Evolutionary conservation across 2,888 invertebrate species (phyloP).

Genomic region (Uloborus plumipes): DNA sequence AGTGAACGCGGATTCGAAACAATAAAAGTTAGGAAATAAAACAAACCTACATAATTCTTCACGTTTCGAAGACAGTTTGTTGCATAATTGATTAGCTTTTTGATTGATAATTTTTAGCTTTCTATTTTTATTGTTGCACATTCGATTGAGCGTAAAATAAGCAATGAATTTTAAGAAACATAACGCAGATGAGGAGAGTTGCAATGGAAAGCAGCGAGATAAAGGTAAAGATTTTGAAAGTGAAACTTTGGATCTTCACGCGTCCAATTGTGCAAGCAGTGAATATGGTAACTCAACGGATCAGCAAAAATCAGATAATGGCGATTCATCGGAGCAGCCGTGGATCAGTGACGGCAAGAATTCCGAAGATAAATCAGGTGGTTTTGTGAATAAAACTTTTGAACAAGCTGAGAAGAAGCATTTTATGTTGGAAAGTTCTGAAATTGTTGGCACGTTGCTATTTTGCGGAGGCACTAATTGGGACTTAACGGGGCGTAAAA

Average conservation of each 20-base stretch:
- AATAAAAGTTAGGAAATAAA: too few relatives aligned
- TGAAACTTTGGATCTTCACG: constrained; percentile 44
- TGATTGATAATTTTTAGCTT: constrained; percentile 48
- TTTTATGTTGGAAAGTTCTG: too few relatives aligned
- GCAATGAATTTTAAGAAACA: constrained; percentile 54
- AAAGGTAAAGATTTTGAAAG: constrained; percentile 31
- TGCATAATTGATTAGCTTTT: constrained; percentile 61
- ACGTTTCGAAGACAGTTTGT: constrained; percentile 59
- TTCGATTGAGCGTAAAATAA: neutral
- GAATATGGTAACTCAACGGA: constrained; percentile 55
- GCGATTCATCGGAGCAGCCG: constrained; percentile 53
- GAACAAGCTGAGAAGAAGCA: constrained; percentile 42
- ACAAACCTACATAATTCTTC: too few relatives aligned
- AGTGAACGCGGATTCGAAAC: too few relatives aligned
- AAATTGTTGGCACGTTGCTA: too few relatives aligned
- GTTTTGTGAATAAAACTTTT: constrained; percentile 5
- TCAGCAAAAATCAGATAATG: constrained; percentile 60
- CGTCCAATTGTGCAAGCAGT: constrained; percentile 48
- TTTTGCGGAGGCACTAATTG: too few relatives aligned
- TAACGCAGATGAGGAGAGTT: constrained; percentile 52
- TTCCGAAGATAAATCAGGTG: constrained; percentile 21
- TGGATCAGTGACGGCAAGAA: constrained; percentile 42
- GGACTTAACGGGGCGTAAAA: too few relatives aligned
- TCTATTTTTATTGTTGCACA: constrained; percentile 31
- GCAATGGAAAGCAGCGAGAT: constrained; percentile 30